phyloP scores from a whole-genome alignment of 2,113 vertebrate species.

The Argyrosomus japonicus region DNA sequence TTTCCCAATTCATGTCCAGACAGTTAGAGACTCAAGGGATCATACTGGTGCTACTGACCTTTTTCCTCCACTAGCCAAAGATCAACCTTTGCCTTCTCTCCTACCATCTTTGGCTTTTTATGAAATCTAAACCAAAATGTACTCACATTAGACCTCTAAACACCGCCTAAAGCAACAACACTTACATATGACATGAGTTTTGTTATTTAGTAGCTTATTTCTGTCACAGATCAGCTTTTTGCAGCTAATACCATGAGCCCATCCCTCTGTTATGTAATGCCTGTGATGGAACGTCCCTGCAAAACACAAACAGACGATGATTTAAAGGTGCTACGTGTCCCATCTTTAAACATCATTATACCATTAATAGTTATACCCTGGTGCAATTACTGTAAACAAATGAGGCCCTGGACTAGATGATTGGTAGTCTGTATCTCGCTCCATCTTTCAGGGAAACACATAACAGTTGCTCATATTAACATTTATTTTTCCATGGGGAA shows the following conservation, averaged over 20 bases:
- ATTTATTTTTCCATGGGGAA: constrained; percentile 42
- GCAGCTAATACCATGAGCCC: constrained; percentile 10
- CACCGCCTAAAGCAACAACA: not conserved
- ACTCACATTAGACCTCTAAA: constrained; percentile 5
- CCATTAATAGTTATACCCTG: constrained; percentile 52
- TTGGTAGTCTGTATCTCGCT: constrained; percentile 29
- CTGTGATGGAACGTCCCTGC: constrained; percentile 19
- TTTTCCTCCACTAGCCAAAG: constrained; percentile 40
- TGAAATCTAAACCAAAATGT: constrained; percentile 9
- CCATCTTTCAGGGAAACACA: constrained; percentile 44
- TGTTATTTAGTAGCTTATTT: constrained; percentile 6
- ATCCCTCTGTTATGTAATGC: constrained; percentile 18
- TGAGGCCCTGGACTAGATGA: constrained; percentile 46
- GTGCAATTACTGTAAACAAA: constrained; percentile 66
- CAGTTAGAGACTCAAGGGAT: constrained; percentile 55
- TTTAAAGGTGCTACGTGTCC: constrained; percentile 46
- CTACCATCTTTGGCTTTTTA: not conserved
- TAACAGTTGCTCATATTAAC: constrained; percentile 37
- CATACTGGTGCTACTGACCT: constrained; percentile 54
- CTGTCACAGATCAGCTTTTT: constrained; percentile 25
- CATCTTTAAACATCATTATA: constrained; percentile 62
- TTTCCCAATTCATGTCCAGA: constrained; percentile 54
- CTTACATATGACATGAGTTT: not conserved
- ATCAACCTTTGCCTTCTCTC: constrained; percentile 7
- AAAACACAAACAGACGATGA: constrained; percentile 57